Percentiles rank a stretch among this genome's conserved stretches.
phyloP scores from a whole-genome alignment of 2,113 vertebrate species.

The Thinocorus orbignyianus region DNA sequence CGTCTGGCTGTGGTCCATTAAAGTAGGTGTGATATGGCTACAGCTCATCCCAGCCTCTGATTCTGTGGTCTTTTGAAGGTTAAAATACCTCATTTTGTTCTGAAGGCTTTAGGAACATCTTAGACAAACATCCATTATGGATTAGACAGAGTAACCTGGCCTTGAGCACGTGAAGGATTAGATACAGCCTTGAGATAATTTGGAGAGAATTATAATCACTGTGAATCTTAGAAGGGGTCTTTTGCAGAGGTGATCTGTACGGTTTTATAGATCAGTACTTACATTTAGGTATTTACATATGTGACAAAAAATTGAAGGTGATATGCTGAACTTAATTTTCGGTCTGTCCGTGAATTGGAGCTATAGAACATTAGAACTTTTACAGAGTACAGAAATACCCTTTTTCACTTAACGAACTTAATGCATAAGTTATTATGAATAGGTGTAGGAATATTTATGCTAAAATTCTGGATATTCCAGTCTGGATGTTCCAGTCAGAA shows the following conservation, averaged over 20 bases:
- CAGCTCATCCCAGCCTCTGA: background rate
- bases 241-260: background rate
- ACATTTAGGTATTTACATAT: no score
- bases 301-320: background rate
- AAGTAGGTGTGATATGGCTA: background rate
- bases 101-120: background rate
- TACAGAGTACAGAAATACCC: background rate
- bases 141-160: background rate
- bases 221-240: background rate
- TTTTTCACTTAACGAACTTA: background rate
- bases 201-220: background rate
- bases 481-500: background rate
- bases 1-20: background rate
- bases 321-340: background rate
- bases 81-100: background rate
- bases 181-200: background rate
- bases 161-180: background rate
- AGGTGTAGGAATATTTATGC: background rate
- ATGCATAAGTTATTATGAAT: background rate
- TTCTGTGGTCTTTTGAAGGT: background rate
- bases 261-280: background rate
- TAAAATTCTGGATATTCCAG: background rate
- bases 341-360: background rate
- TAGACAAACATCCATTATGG: fast-evolving
- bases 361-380: background rate